Evolutionary conservation across 2,113 vertebrate genomes (phyloP).

Genomic region (Polypterus senegalus): DNA sequence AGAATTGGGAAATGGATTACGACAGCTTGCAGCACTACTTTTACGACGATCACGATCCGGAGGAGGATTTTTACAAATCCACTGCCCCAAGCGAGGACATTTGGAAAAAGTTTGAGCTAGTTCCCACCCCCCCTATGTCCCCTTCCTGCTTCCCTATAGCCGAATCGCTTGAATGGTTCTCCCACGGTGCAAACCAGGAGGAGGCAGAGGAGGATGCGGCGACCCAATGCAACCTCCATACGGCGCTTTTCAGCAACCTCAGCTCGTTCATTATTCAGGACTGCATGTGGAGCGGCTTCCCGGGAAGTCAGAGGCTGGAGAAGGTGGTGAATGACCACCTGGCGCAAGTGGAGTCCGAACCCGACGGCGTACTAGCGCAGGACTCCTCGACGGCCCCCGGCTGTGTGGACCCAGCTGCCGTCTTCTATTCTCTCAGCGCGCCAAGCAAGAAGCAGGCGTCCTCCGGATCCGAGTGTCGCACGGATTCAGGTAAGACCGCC

Average conservation of each 20-base stretch:
- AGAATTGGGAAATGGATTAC: constrained; percentile 67
- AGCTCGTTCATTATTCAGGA: constrained; percentile 77
- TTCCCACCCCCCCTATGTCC: constrained; percentile 73
- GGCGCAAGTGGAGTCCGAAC: constrained; percentile 18
- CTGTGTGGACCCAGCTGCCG: constrained; percentile 68
- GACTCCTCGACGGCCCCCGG: constrained; percentile 44
- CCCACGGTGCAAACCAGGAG: constrained; percentile 53
- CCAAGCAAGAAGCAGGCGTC: constrained; percentile 68
- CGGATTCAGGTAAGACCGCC: constrained; percentile 76
- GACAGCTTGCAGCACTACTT: constrained; percentile 78
- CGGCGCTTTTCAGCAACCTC: constrained; percentile 63
- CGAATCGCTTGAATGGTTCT: constrained; percentile 49
- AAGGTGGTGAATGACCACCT: constrained; percentile 62
- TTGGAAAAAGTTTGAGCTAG: constrained; percentile 95
- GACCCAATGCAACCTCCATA: constrained; percentile 40
- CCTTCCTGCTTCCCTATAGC: constrained; percentile 46
- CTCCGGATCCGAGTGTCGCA: constrained; percentile 81
- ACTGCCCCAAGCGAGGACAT: constrained; percentile 88
- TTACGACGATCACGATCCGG: constrained; percentile 66
- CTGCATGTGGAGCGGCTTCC: constrained; percentile 94
- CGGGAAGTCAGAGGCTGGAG: constrained; percentile 69
- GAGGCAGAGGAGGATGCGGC: constrained; percentile 47
- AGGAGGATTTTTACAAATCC: constrained; percentile 81
- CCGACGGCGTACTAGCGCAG: constrained; percentile 30
- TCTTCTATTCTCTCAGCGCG: constrained; percentile 58